phyloP scores from a whole-genome alignment of 2,888 invertebrate genomes.

The Gnatocerus cornutus region DNA sequence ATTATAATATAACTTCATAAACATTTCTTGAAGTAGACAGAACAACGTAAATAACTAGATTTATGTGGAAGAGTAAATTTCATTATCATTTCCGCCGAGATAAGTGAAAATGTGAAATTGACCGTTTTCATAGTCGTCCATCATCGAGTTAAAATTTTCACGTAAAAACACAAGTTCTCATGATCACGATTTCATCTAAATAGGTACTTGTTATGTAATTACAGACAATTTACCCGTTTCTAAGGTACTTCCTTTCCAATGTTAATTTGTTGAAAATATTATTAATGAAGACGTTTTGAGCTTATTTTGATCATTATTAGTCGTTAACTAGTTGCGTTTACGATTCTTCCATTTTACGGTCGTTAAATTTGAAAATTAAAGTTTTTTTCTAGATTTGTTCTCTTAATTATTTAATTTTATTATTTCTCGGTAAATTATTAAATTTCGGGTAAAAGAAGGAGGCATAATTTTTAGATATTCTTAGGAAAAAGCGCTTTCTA shows the following conservation, averaged over 20 bases:
- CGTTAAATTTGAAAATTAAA: conserved; percentile 19
- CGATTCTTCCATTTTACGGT: conserved; percentile 31
- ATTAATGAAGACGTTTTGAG: conserved; percentile 30
- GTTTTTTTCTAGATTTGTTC: conserved; percentile 12
- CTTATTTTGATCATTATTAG: conserved; percentile 31
- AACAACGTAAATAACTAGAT: conserved; percentile 38
- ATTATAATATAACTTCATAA: conserved; percentile 42
- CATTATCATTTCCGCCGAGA: conserved; percentile 31
- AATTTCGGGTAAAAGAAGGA: background rate
- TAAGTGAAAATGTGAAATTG: conserved; percentile 27
- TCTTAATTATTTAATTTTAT: conserved; percentile 25
- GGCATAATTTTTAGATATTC: too few species aligned
- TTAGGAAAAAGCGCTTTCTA: too few species aligned
- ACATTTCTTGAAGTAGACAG: conserved; percentile 41
- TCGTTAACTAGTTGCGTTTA: conserved; percentile 16
- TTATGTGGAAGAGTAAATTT: conserved; percentile 38
- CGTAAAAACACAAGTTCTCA: too few species aligned
- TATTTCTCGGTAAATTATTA: conserved; percentile 13
- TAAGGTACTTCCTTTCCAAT: background rate
- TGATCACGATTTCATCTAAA: too few species aligned
- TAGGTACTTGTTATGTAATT: too few species aligned
- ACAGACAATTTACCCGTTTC: background rate
- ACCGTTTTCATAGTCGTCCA: conserved; percentile 3
- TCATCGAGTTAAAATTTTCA: conserved; percentile 1
- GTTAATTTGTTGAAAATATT: conserved; percentile 1